phyloP scores from a whole-genome alignment of 2,888 invertebrate genomes.

The Sipha maydis region DNA sequence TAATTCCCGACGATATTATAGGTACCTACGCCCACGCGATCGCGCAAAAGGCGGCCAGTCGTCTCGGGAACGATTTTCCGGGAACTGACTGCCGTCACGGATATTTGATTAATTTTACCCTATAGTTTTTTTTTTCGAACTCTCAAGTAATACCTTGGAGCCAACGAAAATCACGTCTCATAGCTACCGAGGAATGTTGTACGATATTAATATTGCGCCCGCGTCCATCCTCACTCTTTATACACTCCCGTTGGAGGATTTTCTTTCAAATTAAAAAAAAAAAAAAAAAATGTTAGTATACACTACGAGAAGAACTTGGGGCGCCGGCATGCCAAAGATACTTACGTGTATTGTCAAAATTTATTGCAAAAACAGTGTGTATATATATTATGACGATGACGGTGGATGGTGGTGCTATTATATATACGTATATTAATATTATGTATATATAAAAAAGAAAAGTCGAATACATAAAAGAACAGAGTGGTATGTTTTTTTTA shows the following conservation, averaged over 20 bases:
- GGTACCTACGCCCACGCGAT: neutral
- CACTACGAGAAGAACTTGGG: constrained; percentile 28
- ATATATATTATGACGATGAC: neutral
- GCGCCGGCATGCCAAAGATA: constrained; percentile 42
- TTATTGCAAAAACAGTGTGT: constrained; percentile 10
- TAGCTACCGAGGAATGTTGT: constrained; percentile 50
- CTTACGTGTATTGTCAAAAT: constrained; percentile 47
- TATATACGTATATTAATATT: neutral
- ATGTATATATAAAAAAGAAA: neutral
- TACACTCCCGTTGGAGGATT: constrained; percentile 16
- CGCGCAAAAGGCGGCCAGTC: neutral
- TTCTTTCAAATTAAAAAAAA: constrained; percentile 60
- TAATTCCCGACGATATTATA: neutral
- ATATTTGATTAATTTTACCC: constrained; percentile 58
- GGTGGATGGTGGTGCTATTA: neutral
- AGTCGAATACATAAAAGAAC: constrained; percentile 13
- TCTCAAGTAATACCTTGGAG: constrained; percentile 54
- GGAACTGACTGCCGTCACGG: constrained; percentile 1
- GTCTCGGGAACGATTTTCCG: constrained; percentile 18
- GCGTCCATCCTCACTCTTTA: neutral
- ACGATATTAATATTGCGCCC: constrained; percentile 33
- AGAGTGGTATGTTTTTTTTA: constrained; percentile 27
- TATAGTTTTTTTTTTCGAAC: constrained; percentile 27
- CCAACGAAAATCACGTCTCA: constrained; percentile 57
- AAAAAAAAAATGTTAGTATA: constrained; percentile 20